Conservation (phyloP, 1,140 invertebrate genomes). For the Agrypnia vestita region DNA sequence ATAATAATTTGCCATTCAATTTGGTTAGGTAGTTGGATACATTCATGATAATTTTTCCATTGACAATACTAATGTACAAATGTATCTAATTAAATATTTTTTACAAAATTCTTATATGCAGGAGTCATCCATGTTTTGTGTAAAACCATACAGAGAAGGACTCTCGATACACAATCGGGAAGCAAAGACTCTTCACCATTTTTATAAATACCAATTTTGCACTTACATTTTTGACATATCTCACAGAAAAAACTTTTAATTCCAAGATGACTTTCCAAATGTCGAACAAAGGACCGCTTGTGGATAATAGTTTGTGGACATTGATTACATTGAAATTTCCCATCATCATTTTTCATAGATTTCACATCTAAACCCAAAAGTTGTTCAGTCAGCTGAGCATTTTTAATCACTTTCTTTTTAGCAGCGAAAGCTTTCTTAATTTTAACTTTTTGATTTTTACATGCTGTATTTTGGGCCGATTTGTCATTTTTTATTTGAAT, state of each 20-base stretch:
- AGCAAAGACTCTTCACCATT: no score
- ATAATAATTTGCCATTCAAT: no score
- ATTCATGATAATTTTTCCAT: no score
- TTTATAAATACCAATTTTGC: no score
- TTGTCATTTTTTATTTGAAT: not conserved
- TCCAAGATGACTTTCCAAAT: conserved; percentile 54
- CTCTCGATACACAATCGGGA: no score
- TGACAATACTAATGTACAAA: no score
- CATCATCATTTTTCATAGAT: conserved; percentile 32
- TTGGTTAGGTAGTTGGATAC: no score
- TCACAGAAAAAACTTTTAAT: conserved; percentile 57
- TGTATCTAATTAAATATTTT: no score
- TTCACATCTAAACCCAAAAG: conserved; percentile 53
- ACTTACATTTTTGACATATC: conserved; percentile 57
- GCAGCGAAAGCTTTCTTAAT: conserved; percentile 10
- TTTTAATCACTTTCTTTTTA: conserved; percentile 21
- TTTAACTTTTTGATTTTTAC: conserved; percentile 42
- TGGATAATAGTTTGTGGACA: conserved; percentile 37
- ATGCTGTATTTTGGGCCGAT: not conserved
- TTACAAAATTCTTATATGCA: no score
- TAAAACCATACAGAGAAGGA: no score
- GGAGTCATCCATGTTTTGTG: no score
- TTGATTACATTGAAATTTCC: conserved; percentile 51
- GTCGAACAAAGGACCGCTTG: conserved; percentile 49
- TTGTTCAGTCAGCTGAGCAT: conserved; percentile 35